Evolutionary conservation across 2,113 vertebrate species (phyloP).

Genomic region (human): DNA sequence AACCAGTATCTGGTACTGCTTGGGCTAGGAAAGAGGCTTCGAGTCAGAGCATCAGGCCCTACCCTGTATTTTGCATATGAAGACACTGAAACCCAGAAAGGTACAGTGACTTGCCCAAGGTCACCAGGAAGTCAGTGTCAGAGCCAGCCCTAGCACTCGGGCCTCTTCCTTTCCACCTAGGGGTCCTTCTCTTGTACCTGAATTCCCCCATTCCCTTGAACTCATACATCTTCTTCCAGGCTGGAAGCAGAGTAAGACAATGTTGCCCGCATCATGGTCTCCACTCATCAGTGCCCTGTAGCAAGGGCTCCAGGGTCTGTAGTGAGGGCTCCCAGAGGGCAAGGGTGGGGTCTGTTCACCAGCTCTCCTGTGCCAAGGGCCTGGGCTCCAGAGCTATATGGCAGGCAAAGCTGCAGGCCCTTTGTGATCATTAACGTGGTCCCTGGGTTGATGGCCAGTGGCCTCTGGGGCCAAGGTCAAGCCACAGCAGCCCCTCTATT

Average conservation of each 20-base stretch:
- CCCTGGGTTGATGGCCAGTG: neutral
- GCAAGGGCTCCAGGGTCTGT: neutral
- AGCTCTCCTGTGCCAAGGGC: neutral
- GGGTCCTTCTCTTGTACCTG: neutral
- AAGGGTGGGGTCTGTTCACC: neutral
- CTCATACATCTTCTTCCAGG: neutral
- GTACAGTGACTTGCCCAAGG: neutral
- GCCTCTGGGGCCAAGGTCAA: neutral
- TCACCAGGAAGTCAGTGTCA: neutral
- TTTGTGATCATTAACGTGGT: constrained; percentile 48
- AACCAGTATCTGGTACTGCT: neutral
- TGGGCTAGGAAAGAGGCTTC: neutral
- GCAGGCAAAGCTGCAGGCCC: neutral
- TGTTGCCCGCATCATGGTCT: neutral
- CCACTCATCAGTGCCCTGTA: neutral
- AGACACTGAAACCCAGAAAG: neutral
- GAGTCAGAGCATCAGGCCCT: neutral
- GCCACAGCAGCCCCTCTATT: neutral
- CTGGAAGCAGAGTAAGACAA: neutral
- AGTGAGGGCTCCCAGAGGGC: neutral
- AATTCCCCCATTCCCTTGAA: neutral
- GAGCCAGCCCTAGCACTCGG: neutral
- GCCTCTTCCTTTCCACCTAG: neutral
- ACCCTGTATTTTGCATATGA: neutral
- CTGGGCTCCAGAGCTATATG: neutral